phyloP scores from a whole-genome alignment of 2,113 vertebrate genomes.

The Odontophorus gujanensis region DNA sequence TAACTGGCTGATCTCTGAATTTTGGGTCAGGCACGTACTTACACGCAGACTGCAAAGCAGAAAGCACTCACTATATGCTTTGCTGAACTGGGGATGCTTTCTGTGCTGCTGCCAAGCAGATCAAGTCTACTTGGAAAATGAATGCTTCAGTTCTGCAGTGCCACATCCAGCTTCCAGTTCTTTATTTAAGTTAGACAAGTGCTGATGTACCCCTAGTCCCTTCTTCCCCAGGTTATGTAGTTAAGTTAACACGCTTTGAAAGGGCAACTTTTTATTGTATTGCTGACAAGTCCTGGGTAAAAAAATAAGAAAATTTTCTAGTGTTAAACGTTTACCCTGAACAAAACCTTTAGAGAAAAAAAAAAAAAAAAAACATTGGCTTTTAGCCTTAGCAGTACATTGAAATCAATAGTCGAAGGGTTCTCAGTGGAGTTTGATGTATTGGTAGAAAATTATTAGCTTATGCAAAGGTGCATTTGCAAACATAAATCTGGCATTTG shows the following conservation, averaged over 20 bases:
- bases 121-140: not conserved
- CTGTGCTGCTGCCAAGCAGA: not conserved
- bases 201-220: not conserved
- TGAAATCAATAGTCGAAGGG: not conserved
- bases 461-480: not conserved
- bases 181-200: not conserved
- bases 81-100: not conserved
- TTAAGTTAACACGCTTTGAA: not conserved
- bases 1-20: not conserved
- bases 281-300: not conserved
- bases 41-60: not conserved
- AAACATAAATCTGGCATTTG: not conserved
- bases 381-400: not conserved
- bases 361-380: too few species aligned
- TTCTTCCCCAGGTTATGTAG: not conserved
- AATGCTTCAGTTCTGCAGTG: not conserved
- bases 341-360: not conserved
- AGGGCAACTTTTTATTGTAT: not conserved
- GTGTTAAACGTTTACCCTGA: not conserved
- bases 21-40: not conserved
- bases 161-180: not conserved
- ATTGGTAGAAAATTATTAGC: not conserved
- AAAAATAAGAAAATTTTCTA: not conserved
- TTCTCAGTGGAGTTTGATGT: not conserved
- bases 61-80: not conserved